Percentiles rank a stretch among this genome's conserved stretches.
phyloP scores from a whole-genome alignment of 2,888 invertebrate species.

The Syrphus vitripennis region DNA sequence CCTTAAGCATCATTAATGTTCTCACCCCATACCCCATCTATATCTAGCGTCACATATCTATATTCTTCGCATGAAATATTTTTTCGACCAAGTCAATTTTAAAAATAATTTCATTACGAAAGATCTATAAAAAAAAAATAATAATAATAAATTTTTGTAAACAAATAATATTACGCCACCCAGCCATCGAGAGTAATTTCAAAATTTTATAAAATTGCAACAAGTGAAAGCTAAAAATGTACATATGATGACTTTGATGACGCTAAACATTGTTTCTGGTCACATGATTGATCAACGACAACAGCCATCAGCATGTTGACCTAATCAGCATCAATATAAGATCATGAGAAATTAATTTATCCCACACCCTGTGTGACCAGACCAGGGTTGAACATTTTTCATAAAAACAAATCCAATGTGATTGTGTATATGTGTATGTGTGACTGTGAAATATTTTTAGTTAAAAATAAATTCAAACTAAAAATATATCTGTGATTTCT shows the following conservation, averaged over 20 bases:
- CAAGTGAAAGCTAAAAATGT: background rate
- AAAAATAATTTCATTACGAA: slow-evolving; percentile 20
- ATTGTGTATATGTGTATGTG: background rate
- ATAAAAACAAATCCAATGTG: background rate
- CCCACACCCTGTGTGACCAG: background rate
- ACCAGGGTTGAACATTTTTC: slow-evolving; percentile 24
- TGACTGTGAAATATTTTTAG: slow-evolving; percentile 1
- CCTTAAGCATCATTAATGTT: background rate
- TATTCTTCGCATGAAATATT: background rate
- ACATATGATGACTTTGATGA: background rate
- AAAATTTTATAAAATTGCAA: slow-evolving; percentile 3
- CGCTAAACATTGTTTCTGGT: slow-evolving; percentile 2
- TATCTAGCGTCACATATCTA: background rate
- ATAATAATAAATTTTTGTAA: background rate
- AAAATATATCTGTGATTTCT: slow-evolving; percentile 46
- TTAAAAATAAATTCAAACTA: slow-evolving; percentile 53
- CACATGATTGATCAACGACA: slow-evolving; percentile 9
- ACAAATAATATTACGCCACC: slow-evolving; percentile 8
- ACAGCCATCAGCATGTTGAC: background rate
- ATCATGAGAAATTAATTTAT: slow-evolving; percentile 16
- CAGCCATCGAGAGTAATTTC: background rate
- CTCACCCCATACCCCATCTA: background rate
- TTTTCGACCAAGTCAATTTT: background rate
- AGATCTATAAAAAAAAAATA: background rate
- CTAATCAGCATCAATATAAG: slow-evolving; percentile 24